Evolutionary conservation across 37 sponge, comb jelly and placozoan genomes (phyloP).

Genomic region (Geodia barretti): DNA sequence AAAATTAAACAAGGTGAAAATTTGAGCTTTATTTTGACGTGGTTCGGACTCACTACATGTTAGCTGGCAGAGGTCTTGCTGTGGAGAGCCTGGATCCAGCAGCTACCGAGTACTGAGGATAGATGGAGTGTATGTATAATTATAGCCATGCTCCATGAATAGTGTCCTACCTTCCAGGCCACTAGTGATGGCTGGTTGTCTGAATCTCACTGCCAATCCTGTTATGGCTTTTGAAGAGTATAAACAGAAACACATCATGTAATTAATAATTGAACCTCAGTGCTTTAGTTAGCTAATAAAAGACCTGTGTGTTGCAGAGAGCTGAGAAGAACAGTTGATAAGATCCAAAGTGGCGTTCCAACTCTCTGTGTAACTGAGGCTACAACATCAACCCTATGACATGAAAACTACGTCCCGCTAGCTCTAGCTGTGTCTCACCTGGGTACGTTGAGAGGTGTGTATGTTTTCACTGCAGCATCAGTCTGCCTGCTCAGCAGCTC

Average conservation of each 20-base stretch:
- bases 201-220: constrained; percentile 26
- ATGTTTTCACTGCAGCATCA: background rate
- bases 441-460: background rate
- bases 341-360: background rate
- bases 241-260: background rate
- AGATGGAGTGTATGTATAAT: background rate
- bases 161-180: too few relatives aligned
- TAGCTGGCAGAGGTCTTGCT: constrained; percentile 63
- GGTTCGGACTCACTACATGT: constrained; percentile 58
- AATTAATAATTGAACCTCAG: too few relatives aligned
- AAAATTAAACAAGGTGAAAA: too few relatives aligned
- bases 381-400: background rate
- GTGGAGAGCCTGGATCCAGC: background rate
- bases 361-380: constrained; percentile 7
- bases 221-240: background rate
- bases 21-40: too few relatives aligned
- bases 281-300: too few relatives aligned
- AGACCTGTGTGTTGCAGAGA: background rate
- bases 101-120: background rate
- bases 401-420: too few relatives aligned
- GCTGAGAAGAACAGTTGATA: background rate
- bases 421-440: too few relatives aligned
- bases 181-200: constrained; percentile 45
- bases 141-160: too few relatives aligned
- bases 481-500: constrained; percentile 1